A percentile compares a stretch with the other conserved stretches of the same genome.
Evolutionary conservation across 2,113 vertebrate species (phyloP).

Genomic region (Solea senegalensis): DNA sequence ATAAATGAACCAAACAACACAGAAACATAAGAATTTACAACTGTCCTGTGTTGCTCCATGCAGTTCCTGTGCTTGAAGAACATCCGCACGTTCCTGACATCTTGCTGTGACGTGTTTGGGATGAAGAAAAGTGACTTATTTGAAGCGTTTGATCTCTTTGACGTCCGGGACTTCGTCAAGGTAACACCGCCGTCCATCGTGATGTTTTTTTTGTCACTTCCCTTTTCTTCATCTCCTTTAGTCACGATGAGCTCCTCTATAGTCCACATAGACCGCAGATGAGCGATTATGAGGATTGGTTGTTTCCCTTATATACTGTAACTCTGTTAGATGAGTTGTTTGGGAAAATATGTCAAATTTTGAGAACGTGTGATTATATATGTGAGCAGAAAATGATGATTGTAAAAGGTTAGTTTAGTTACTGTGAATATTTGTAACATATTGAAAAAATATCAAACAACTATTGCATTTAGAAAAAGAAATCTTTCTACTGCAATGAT

Average conservation of each 20-base stretch:
- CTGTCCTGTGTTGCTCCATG: not conserved
- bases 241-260: not conserved
- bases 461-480: too few relatives aligned
- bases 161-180: constrained; percentile 96
- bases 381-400: not conserved
- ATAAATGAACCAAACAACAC: too few relatives aligned
- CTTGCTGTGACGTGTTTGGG: constrained; percentile 89
- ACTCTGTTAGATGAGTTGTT: not conserved
- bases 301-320: not conserved
- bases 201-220: not conserved
- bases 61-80: constrained; percentile 98
- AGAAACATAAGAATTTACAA: not conserved
- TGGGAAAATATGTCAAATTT: not conserved
- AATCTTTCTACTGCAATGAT: too few relatives aligned
- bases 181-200: constrained; percentile 70
- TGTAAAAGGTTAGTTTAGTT: too few relatives aligned
- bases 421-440: too few relatives aligned
- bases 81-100: constrained; percentile 91
- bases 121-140: constrained; percentile 96
- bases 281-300: not conserved
- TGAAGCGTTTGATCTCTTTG: constrained; percentile 95
- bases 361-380: not conserved
- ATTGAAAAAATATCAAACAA: too few relatives aligned
- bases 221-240: not conserved
- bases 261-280: not conserved